phyloP scores from a whole-genome alignment of 2,113 vertebrate genomes.

The Stigmatopora nigra region DNA sequence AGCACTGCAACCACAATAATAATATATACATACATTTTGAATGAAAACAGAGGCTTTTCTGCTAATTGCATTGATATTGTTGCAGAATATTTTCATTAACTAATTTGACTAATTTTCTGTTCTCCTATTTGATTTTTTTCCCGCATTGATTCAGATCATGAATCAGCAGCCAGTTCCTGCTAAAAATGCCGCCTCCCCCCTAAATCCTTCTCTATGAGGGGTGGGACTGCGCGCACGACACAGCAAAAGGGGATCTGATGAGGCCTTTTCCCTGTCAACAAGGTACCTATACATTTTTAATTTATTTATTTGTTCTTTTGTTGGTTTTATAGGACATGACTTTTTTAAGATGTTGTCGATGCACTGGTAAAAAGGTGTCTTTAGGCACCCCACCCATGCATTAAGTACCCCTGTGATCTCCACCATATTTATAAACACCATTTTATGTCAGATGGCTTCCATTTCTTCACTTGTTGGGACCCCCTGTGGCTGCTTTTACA shows the following conservation, averaged over 20 bases:
- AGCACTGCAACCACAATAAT: not conserved
- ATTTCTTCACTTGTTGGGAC: slow-evolving; percentile 72
- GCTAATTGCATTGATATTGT: not conserved
- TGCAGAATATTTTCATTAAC: not conserved
- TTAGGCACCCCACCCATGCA: slow-evolving; percentile 53
- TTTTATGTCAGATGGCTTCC: slow-evolving; percentile 76
- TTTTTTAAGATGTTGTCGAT: slow-evolving; percentile 76
- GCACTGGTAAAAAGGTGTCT: slow-evolving; percentile 70
- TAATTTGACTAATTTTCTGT: not conserved
- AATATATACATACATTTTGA: not conserved
- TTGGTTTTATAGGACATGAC: slow-evolving; percentile 74
- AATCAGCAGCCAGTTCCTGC: slow-evolving; percentile 3
- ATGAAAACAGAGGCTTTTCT: not conserved
- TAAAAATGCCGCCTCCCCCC: not conserved
- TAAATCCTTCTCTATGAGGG: not conserved
- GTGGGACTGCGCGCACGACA: not conserved
- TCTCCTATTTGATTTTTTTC: not conserved
- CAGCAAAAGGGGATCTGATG: slow-evolving; percentile 33
- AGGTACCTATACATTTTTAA: slow-evolving; percentile 52
- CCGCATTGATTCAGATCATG: not conserved
- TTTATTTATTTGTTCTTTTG: slow-evolving; percentile 58
- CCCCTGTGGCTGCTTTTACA: slow-evolving; percentile 72
- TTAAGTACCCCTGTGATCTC: slow-evolving; percentile 75
- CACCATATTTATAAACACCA: slow-evolving; percentile 74
- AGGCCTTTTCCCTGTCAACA: slow-evolving; percentile 40